Percentiles rank a stretch among this genome's conserved stretches.
These are phyloP conservation scores for Andrena chrysosceles DNA, from an alignment of 2,888 invertebrate genomes.

Conservation along the genomic window DNA sequence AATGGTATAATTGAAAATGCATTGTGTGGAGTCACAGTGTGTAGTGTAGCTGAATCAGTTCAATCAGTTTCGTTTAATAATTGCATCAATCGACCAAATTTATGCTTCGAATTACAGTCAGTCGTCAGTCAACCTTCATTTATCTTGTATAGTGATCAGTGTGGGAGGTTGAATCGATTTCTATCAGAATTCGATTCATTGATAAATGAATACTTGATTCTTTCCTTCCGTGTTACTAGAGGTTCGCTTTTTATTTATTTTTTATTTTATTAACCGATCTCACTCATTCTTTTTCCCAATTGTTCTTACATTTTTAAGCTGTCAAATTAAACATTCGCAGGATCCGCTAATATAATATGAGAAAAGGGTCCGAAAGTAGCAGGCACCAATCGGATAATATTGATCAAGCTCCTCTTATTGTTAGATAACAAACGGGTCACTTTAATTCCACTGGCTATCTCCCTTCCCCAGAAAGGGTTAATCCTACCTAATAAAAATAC, in stretches of 20 bases:
- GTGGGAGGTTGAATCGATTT: not conserved
- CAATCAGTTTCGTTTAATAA: not conserved
- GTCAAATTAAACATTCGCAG: too few species aligned
- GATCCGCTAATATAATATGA: too few species aligned
- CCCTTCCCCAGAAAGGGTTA: conserved; percentile 60
- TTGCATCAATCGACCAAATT: not conserved
- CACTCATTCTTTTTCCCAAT: too few species aligned
- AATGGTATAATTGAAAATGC: not conserved
- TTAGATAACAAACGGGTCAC: conserved; percentile 64
- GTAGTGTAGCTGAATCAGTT: not conserved
- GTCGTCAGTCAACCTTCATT: not conserved
- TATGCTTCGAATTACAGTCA: conserved; percentile 3
- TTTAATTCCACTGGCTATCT: conserved; percentile 67
- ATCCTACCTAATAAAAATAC: conserved; percentile 79
- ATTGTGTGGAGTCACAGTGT: not conserved
- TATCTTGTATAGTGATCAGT: not conserved
- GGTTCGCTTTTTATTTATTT: conserved; percentile 2
- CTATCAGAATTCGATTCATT: not conserved
- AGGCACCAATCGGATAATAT: conserved; percentile 42
- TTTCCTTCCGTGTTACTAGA: too few species aligned
- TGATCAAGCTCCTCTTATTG: conserved; percentile 59
- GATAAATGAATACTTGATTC: conserved; percentile 12
- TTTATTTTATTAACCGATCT: not conserved
- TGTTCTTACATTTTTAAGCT: too few species aligned
- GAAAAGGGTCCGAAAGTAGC: too few species aligned